Percentiles rank a stretch among this genome's conserved stretches.
These are phyloP conservation scores for Zygothrica quintamaculata DNA, from an alignment of 2,888 invertebrate genomes.

Conservation along the genomic window DNA sequence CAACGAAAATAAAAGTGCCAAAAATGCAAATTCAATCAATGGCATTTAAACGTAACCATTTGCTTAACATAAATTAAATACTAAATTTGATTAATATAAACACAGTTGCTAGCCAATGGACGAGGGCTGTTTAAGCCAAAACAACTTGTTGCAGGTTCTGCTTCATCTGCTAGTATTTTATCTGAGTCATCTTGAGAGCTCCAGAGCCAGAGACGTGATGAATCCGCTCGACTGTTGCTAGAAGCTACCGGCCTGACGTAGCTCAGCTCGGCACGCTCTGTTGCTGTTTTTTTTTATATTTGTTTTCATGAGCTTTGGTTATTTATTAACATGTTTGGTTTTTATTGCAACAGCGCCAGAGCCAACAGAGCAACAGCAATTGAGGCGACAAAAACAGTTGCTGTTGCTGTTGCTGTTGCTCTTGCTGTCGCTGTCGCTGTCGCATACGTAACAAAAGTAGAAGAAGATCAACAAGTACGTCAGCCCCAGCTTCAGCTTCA, in stretches of 20 bases:
- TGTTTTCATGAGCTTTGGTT: constrained; percentile 57
- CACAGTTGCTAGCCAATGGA: constrained; percentile 54
- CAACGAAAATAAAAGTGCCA: constrained; percentile 70
- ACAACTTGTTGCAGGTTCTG: constrained; percentile 43
- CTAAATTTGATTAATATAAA: constrained; percentile 46
- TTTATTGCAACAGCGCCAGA: constrained; percentile 61
- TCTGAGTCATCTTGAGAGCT: constrained; percentile 50
- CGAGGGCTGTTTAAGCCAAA: constrained; percentile 11
- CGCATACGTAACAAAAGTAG: constrained; percentile 54
- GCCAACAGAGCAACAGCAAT: constrained; percentile 12
- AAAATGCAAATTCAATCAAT: constrained; percentile 60
- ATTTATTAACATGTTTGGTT: constrained; percentile 74
- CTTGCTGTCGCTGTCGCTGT: constrained; percentile 54
- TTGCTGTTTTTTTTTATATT: constrained; percentile 14
- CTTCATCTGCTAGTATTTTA: constrained; percentile 23
- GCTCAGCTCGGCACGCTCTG: constrained; percentile 4
- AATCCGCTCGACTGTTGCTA: constrained; percentile 27
- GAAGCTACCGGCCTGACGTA: constrained; percentile 32
- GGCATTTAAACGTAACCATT: constrained; percentile 34
- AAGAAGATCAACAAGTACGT: constrained; percentile 65
- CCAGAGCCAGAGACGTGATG: constrained; percentile 29
- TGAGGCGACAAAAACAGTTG: constrained; percentile 57
- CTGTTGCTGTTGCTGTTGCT: no score
- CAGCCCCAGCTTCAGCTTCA: constrained; percentile 21
- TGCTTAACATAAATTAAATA: constrained; percentile 70